Base-by-base conservation (phyloP, 2,113 vertebrate genomes). In the Proteles cristata region DNA sequence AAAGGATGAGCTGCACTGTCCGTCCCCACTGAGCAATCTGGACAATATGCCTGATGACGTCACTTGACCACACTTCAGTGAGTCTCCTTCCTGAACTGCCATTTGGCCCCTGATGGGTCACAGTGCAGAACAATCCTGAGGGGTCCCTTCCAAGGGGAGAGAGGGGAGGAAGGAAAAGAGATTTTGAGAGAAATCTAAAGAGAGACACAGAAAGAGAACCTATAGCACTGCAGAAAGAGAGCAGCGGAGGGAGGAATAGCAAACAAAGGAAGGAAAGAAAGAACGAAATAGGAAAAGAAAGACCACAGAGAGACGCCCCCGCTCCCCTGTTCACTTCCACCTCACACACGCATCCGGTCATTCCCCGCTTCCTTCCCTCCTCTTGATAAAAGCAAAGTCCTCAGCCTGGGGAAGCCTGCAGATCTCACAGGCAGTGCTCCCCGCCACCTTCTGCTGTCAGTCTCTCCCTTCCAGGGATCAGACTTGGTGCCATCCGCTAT, bases 171-270 rank as follows among this genome's bases (percentile, higher is more conserved):
- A 50, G 33, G 19, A 69, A 19, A 31, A 73, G 19, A 35, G 53
- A 55, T 55, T 55, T 0, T 21, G 69, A n/a, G 73, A 76, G 25
- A 76, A 3, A 61, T 7, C 58, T 61, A 61, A 61, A 45, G 73
- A 48, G 11, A 74, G 26, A 77, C 25, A 28, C 1, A 9, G 43
- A 17, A 26, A 45, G 74, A 77, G 43, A 77, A 77, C 26, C 43
- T 77, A 48, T 11, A 25, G 35, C 35, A 39, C 4, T 5, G 21
- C 69, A 73, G 21, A 39, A 73, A 73, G 69, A 28, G 43, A 77
- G 43, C 2, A 0, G 26, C 0, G 4, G 43, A 48, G 35, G 11
- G 23, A 68, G 28, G 48, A 4, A 6, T 14, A 2, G 48, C 12
- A 35, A 14, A 45, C 0, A 28, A 1, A n/a, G 28, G 43, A 19